Evolutionary conservation across 92 coral and sea anemone species (phyloP).

Genomic region (Epizoanthus rinbou): DNA sequence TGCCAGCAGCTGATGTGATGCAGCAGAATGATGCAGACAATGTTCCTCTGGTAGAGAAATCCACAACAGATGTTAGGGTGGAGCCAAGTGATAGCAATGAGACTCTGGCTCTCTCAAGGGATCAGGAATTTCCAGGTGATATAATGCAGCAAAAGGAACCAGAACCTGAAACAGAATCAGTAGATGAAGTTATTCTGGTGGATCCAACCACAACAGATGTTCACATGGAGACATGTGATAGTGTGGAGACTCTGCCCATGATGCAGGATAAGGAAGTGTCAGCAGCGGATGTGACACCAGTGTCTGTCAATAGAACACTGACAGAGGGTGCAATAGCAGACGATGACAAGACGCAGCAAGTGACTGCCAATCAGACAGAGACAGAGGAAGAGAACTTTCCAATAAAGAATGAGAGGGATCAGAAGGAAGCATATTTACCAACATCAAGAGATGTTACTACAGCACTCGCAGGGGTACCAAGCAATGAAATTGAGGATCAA

Average conservation of each 20-base stretch:
- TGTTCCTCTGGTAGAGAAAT: too few species aligned
- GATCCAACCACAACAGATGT: too few species aligned
- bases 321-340: neutral
- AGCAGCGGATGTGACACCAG: neutral
- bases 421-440: neutral
- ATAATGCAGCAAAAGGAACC: neutral
- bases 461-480: neutral
- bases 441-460: neutral
- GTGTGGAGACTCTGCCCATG: too few species aligned
- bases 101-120: neutral
- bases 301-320: neutral
- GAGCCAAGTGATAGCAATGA: neutral
- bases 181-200: neutral
- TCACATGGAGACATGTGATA: too few species aligned
- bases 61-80: neutral
- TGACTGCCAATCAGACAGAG: neutral
- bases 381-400: neutral
- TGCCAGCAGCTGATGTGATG: neutral
- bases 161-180: neutral
- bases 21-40: neutral
- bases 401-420: neutral
- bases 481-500: neutral
- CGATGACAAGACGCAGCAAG: neutral
- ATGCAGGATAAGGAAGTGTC: too few species aligned
- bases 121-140: neutral